These are phyloP conservation scores for Microtus ochrogaster DNA, from an alignment of 2,113 vertebrate genomes.

Conservation along the genomic window DNA sequence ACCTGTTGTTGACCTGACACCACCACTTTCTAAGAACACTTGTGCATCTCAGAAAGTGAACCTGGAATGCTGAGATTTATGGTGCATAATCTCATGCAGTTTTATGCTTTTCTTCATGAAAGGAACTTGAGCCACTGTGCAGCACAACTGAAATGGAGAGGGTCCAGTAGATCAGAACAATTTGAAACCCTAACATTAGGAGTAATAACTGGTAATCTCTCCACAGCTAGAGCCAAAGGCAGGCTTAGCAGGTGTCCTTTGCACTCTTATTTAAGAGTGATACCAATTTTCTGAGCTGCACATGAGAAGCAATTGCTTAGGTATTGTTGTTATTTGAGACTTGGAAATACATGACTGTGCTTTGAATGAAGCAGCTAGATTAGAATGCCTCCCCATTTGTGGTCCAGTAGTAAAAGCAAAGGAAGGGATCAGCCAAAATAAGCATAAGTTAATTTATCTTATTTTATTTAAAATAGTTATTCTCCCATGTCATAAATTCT, in stretches of 20 bases:
- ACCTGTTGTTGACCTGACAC: not conserved
- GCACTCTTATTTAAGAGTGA: not conserved
- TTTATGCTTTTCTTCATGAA: not conserved
- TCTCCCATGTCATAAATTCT: not conserved
- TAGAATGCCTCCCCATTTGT: not conserved
- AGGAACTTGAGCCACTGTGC: not conserved
- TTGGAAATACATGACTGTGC: not conserved
- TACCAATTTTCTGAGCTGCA: not conserved
- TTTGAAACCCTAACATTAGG: not conserved
- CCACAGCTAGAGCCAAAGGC: accelerated
- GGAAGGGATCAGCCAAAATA: not conserved
- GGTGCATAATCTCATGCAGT: not conserved
- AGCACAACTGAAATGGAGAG: not conserved
- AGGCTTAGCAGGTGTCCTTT: not conserved
- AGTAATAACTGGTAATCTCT: not conserved
- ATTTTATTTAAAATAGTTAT: not conserved
- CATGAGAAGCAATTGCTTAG: not conserved
- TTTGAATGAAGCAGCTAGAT: not conserved
- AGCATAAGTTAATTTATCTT: not conserved
- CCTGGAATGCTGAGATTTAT: not conserved
- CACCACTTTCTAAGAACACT: not conserved
- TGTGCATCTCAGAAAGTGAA: not conserved
- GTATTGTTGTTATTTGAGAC: not conserved
- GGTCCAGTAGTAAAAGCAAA: not conserved
- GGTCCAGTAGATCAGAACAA: not conserved